These are phyloP conservation scores for Anolis apletophallus DNA, from an alignment of 2,797 vertebrate species.

Conservation along the genomic window DNA sequence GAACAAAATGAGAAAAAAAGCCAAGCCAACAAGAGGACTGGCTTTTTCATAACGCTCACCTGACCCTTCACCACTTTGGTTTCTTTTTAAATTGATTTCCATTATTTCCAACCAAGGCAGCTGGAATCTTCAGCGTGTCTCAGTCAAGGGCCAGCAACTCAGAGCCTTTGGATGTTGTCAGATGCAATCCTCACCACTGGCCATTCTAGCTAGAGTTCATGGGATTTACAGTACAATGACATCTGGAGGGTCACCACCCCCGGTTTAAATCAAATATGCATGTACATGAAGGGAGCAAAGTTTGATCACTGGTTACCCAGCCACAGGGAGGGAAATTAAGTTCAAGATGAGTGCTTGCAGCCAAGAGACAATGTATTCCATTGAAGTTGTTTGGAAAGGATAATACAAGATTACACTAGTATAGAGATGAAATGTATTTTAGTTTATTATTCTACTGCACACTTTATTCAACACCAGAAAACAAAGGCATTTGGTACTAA, in stretches of 20 bases:
- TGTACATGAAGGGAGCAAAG: background rate
- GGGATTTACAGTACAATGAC: background rate
- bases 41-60: background rate
- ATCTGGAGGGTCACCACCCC: background rate
- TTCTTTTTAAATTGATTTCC: background rate
- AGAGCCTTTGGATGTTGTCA: background rate
- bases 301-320: background rate
- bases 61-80: background rate
- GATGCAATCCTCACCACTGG: background rate
- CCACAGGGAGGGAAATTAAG: background rate
- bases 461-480: slow-evolving; percentile 42
- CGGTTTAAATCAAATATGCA: background rate
- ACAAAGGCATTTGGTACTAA: slow-evolving; percentile 57
- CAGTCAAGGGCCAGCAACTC: background rate
- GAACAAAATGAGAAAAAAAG: background rate
- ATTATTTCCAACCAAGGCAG: slow-evolving; percentile 6
- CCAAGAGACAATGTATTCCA: slow-evolving; percentile 25
- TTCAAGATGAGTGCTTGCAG: background rate
- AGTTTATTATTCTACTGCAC: slow-evolving; percentile 49
- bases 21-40: background rate
- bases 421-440: slow-evolving; percentile 43
- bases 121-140: background rate
- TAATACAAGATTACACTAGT: slow-evolving; percentile 37
- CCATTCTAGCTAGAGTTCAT: background rate
- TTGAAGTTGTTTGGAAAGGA: slow-evolving; percentile 28